These are phyloP conservation scores for Cisticola juncidis DNA, from an alignment of 2,113 vertebrate species.

Conservation along the genomic window DNA sequence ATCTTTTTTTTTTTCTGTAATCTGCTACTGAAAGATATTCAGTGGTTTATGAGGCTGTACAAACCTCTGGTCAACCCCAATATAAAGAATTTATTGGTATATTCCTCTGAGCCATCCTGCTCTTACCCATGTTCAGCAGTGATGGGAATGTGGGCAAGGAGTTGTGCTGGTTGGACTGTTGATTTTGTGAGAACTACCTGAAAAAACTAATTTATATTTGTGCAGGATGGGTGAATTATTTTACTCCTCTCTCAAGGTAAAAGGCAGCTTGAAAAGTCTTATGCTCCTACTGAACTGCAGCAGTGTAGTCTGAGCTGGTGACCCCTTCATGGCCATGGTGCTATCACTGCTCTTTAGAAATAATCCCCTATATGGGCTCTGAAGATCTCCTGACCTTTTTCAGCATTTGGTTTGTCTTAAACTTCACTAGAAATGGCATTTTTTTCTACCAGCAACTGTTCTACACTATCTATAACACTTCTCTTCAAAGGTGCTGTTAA, in stretches of 20 bases:
- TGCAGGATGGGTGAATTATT: neutral
- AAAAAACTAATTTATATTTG: neutral
- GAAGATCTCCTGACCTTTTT: neutral
- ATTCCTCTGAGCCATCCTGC: neutral
- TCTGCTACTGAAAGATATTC: neutral
- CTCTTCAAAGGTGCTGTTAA: neutral
- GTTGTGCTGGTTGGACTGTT: neutral
- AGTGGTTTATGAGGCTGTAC: neutral
- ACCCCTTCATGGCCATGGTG: neutral
- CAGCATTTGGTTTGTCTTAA: neutral
- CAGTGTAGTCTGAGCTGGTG: neutral
- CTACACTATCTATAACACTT: neutral
- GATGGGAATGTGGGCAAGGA: neutral
- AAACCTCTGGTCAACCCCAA: neutral
- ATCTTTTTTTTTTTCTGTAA: neutral
- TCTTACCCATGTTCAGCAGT: neutral
- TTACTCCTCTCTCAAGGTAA: neutral
- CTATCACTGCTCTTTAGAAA: neutral
- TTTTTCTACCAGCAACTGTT: neutral
- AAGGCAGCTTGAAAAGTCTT: neutral
- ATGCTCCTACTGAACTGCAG: neutral
- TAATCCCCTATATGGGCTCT: neutral
- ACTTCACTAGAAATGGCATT: neutral
- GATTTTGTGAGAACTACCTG: neutral
- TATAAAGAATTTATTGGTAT: rapidly evolving